phyloP scores from a whole-genome alignment of 2,113 vertebrate species.

The Nymphicus hollandicus region DNA sequence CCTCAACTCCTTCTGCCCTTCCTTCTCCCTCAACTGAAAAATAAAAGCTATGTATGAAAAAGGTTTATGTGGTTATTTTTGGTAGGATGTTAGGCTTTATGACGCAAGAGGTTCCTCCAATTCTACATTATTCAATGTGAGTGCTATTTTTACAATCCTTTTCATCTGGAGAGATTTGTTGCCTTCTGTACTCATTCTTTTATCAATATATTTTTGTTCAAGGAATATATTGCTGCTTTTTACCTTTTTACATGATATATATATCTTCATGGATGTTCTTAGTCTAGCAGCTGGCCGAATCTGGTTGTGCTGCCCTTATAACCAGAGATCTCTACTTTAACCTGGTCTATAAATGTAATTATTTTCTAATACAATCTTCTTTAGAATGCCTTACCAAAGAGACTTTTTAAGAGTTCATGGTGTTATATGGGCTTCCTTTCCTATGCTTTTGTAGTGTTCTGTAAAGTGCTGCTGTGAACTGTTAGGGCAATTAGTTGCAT shows the following conservation, averaged over 20 bases:
- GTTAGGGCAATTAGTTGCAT: background rate
- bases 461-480: background rate
- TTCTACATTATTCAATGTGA: background rate
- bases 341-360: background rate
- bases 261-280: background rate
- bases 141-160: background rate
- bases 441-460: background rate
- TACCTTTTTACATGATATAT: background rate
- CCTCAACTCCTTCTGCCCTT: background rate
- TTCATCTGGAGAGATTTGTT: constrained; percentile 2
- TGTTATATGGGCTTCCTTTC: background rate
- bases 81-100: background rate
- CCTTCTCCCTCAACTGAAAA: background rate
- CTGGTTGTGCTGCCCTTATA: background rate
- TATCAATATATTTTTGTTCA: background rate
- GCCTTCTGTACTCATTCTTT: background rate
- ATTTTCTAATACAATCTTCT: background rate
- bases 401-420: background rate
- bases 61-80: background rate
- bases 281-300: background rate
- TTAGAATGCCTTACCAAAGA: background rate
- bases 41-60: background rate
- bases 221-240: background rate
- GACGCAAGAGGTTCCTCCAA: accelerated
- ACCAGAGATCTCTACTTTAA: background rate